Evolutionary conservation across 2,888 invertebrate species (phyloP).

Genomic region (Drosophila eohydei): DNA sequence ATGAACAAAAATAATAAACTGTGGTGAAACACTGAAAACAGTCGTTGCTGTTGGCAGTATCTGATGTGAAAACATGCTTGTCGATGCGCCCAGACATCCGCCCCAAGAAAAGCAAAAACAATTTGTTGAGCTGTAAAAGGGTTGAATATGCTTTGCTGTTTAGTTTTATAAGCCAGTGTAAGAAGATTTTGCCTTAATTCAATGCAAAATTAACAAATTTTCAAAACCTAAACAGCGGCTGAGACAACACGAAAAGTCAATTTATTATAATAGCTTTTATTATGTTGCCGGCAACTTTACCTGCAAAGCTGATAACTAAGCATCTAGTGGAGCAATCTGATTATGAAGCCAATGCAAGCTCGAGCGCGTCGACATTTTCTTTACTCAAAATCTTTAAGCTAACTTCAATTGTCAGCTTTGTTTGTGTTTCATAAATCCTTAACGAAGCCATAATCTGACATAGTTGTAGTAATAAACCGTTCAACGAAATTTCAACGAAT

Average conservation of each 20-base stretch:
- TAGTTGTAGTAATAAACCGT: neutral
- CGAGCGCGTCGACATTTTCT: constrained; percentile 1
- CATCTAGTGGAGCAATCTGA: neutral
- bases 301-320: neutral
- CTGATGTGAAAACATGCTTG: constrained; percentile 67
- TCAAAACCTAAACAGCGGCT: constrained; percentile 66
- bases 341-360: neutral
- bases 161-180: constrained; percentile 78
- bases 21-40: constrained; percentile 51
- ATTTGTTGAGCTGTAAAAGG: constrained; percentile 52
- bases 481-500: neutral
- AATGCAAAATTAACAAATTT: constrained; percentile 81
- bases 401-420: neutral
- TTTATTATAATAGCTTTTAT: constrained; percentile 53
- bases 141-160: constrained; percentile 39
- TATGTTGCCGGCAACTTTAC: constrained; percentile 24
- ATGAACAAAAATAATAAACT: constrained; percentile 81
- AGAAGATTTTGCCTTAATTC: constrained; percentile 81
- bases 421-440: neutral
- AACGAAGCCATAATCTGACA: constrained; percentile 4
- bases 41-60: constrained; percentile 30
- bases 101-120: constrained; percentile 38
- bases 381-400: constrained; percentile 4
- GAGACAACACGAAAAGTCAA: constrained; percentile 73
- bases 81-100: constrained; percentile 40